These are phyloP conservation scores for Aspidapion aeneum DNA, from an alignment of 2,888 invertebrate species.

Conservation along the genomic window DNA sequence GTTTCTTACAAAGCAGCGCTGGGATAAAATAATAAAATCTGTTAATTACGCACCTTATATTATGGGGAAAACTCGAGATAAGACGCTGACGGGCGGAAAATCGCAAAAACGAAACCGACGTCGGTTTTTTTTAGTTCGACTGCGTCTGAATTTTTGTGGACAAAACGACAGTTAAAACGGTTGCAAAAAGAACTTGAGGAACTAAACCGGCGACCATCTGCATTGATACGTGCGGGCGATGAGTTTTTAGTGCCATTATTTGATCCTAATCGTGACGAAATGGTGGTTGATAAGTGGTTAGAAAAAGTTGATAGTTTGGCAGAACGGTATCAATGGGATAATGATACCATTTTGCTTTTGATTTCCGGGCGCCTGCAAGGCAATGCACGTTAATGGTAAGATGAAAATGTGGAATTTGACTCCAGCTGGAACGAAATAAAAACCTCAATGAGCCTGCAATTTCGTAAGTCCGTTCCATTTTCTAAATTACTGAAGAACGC, in stretches of 20 bases:
- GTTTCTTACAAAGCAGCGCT: too few species aligned
- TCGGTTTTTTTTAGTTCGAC: too few species aligned
- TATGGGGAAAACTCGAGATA: too few species aligned
- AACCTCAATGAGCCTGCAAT: constrained; percentile 10
- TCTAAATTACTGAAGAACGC: constrained; percentile 20
- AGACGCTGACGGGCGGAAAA: too few species aligned
- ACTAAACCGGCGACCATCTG: background rate
- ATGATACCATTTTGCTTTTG: constrained; percentile 6
- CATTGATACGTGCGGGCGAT: background rate
- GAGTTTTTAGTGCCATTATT: background rate
- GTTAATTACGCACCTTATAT: too few species aligned
- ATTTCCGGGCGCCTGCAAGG: constrained; percentile 11
- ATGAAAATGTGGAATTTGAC: constrained; percentile 7
- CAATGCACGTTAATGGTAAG: constrained; percentile 18
- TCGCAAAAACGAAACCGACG: too few species aligned
- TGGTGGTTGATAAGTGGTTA: constrained; percentile 2
- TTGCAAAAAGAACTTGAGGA: background rate
- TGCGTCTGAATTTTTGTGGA: too few species aligned
- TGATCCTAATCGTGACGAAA: constrained; percentile 1
- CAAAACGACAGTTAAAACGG: background rate
- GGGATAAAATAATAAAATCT: too few species aligned
- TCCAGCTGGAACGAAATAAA: constrained; percentile 15
- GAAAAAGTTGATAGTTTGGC: constrained; percentile 3
- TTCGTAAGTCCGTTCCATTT: constrained; percentile 17
- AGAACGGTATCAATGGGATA: constrained; percentile 2